These are phyloP conservation scores for Anorthoa munda DNA, from an alignment of 2,888 invertebrate species.

Conservation along the genomic window DNA sequence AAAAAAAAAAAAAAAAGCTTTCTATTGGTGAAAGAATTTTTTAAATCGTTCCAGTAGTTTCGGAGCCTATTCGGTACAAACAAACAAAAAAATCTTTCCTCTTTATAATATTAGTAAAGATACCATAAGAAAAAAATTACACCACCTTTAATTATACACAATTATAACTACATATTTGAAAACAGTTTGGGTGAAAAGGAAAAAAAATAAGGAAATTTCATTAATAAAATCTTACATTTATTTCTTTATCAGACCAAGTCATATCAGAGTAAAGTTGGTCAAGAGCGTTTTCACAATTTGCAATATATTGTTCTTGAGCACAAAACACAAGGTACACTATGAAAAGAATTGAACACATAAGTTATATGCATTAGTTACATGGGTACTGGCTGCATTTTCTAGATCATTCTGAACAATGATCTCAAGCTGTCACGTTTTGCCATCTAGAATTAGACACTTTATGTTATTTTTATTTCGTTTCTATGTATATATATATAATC, in stretches of 20 bases:
- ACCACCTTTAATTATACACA: no score
- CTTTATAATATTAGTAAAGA: no score
- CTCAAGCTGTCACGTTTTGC: slow-evolving; percentile 5
- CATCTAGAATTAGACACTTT: not conserved
- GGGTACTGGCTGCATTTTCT: slow-evolving; percentile 11
- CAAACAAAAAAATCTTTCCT: no score
- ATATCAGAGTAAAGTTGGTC: slow-evolving; percentile 39
- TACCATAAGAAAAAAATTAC: no score
- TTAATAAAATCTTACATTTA: not conserved
- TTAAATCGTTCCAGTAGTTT: no score
- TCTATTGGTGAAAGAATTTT: no score
- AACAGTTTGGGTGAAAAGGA: not conserved
- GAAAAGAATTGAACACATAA: slow-evolving; percentile 15
- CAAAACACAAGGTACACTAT: slow-evolving; percentile 9
- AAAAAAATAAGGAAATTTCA: not conserved
- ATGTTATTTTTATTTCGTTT: not conserved
- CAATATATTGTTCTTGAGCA: slow-evolving; percentile 24
- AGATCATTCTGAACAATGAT: not conserved
- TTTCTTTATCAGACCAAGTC: slow-evolving; percentile 20
- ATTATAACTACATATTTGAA: no score
- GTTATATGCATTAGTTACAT: not conserved
- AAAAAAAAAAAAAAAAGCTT: no score
- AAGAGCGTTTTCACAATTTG: slow-evolving; percentile 38
- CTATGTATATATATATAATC: no score
- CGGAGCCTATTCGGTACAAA: no score